Percentiles rank a stretch among this genome's conserved stretches.
Evolutionary conservation across 2,113 vertebrate species (phyloP).

Genomic region (Cygnus atratus): DNA sequence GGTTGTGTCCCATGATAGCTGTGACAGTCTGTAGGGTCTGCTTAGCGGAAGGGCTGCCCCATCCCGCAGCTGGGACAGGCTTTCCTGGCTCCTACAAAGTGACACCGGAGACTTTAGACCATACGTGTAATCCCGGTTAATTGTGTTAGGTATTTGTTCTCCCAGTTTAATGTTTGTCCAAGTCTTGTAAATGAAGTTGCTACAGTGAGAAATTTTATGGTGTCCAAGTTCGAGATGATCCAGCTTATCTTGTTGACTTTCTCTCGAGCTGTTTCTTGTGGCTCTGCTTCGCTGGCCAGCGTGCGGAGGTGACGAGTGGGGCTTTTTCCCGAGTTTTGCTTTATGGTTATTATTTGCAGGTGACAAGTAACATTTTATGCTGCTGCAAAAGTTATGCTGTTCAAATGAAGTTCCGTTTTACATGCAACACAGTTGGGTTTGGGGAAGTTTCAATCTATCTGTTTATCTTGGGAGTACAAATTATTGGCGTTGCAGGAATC

Average conservation of each 20-base stretch:
- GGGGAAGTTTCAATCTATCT: not conserved
- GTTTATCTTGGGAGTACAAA: not conserved
- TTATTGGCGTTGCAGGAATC: not conserved
- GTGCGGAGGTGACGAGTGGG: fast-evolving
- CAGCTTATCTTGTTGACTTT: not conserved
- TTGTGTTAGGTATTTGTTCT: conserved; percentile 15
- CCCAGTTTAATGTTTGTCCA: not conserved
- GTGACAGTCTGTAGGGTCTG: not conserved
- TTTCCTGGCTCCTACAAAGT: not conserved
- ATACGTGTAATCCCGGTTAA: not conserved
- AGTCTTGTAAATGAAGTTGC: conserved; percentile 15
- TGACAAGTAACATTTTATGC: not conserved
- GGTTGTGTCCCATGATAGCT: not conserved
- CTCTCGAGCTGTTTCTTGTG: not conserved
- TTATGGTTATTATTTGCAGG: not conserved
- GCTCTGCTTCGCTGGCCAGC: not conserved
- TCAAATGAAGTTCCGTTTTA: not conserved
- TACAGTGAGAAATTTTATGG: not conserved
- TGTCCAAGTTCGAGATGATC: conserved; percentile 2
- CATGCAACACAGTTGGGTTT: not conserved
- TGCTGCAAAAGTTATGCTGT: not conserved
- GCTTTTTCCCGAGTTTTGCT: not conserved
- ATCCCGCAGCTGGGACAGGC: not conserved
- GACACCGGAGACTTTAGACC: fast-evolving
- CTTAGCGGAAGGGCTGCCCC: fast-evolving